phyloP scores from a whole-genome alignment of 2,113 vertebrate species.

The Monarcha castaneiventris region DNA sequence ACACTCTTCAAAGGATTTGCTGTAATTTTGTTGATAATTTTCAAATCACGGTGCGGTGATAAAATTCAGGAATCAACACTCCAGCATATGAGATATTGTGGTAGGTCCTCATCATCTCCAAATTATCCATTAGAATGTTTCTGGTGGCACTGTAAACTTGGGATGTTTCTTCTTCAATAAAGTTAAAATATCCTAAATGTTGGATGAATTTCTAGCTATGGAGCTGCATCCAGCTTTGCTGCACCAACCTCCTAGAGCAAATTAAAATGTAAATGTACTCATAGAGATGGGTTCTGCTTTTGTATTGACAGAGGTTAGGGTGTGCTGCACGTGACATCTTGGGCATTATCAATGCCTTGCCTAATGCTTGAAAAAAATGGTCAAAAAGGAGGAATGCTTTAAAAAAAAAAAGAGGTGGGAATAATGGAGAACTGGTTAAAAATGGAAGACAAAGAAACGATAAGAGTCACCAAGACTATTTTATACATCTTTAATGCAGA shows the following conservation, averaged over 20 bases:
- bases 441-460: neutral
- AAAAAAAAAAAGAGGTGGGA: too few species aligned
- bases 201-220: neutral
- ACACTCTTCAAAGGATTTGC: neutral
- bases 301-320: neutral
- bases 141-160: neutral
- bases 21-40: neutral
- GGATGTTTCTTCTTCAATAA: neutral
- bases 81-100: neutral
- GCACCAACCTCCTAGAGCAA: neutral
- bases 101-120: neutral
- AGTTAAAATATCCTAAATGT: neutral
- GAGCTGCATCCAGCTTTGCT: neutral
- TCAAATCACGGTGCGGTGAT: fast-evolving
- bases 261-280: neutral
- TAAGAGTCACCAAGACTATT: neutral
- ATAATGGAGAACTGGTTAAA: neutral
- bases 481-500: neutral
- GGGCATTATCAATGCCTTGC: neutral
- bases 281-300: neutral
- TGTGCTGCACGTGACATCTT: neutral
- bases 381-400: fast-evolving
- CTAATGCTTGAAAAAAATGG: neutral
- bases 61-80: neutral
- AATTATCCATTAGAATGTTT: neutral